Conservation (phyloP, 2,888 invertebrate genomes). For the Taphrorychus bicolor region DNA sequence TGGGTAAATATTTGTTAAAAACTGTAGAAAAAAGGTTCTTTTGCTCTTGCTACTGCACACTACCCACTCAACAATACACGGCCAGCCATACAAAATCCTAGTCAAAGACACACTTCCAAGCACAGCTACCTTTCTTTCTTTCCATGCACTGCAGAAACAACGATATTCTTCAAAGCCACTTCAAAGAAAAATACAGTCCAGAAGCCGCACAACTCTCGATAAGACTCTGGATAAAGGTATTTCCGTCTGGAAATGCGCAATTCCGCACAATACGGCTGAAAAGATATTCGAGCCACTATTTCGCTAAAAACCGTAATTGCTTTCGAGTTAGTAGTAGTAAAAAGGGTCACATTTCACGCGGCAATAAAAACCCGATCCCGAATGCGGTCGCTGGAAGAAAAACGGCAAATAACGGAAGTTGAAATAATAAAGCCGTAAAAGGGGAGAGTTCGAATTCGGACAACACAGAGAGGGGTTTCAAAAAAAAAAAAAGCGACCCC, state of each 20-base stretch:
- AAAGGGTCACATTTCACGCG: conserved; percentile 1
- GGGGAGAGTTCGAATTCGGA: neutral
- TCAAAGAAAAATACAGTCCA: neutral
- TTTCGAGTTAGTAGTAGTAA: conserved; percentile 2
- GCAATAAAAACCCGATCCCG: neutral
- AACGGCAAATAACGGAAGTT: conserved; percentile 2
- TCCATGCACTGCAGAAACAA: neutral
- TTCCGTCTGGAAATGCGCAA: neutral
- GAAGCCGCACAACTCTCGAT: neutral
- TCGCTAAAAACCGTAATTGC: conserved; percentile 6
- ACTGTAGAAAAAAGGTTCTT: too few species aligned
- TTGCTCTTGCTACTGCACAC: too few species aligned
- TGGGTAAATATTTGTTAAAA: too few species aligned
- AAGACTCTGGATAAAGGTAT: neutral
- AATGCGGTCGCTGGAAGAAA: neutral
- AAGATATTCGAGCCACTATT: conserved; percentile 3
- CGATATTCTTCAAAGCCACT: neutral
- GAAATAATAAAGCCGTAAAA: conserved; percentile 7
- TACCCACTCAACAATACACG: too few species aligned
- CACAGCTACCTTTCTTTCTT: neutral
- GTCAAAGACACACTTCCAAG: neutral
- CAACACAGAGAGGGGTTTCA: neutral
- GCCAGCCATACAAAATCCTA: neutral
- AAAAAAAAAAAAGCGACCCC: neutral
- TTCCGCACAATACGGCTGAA: neutral